A percentile compares a stretch with the other conserved stretches of the same genome.
These are phyloP conservation scores for Crotalus tigris DNA, from an alignment of 2,113 vertebrate species.

Conservation along the genomic window DNA sequence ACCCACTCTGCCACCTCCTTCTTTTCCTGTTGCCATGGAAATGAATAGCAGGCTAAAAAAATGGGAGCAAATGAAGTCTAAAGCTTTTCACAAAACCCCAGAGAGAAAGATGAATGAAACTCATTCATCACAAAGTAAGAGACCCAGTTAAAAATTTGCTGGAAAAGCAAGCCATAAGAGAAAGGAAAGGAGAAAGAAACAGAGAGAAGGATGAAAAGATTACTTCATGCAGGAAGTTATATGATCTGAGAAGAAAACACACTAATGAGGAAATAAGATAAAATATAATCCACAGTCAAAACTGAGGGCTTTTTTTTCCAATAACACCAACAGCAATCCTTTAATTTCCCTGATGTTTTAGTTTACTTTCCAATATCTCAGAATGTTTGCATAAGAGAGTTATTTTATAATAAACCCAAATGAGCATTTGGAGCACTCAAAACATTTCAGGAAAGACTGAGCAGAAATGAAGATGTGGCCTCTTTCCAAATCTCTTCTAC, in stretches of 20 bases:
- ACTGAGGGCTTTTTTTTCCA: background rate
- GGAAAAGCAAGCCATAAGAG: constrained; percentile 62
- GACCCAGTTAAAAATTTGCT: constrained; percentile 60
- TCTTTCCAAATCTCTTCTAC: background rate
- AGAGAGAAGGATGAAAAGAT: constrained; percentile 45
- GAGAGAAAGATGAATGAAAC: constrained; percentile 77
- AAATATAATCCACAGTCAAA: constrained; percentile 20
- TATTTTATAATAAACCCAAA: background rate
- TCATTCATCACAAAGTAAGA: constrained; percentile 75
- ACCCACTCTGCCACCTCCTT: constrained; percentile 67
- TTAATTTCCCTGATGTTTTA: constrained; percentile 3
- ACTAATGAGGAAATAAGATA: constrained; percentile 19
- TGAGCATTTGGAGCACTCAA: background rate
- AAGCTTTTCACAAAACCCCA: constrained; percentile 73
- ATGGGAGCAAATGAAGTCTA: constrained; percentile 76
- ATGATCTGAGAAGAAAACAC: constrained; percentile 56
- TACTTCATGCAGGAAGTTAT: constrained; percentile 59
- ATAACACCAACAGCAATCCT: background rate
- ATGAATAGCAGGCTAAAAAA: constrained; percentile 69
- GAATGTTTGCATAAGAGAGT: background rate
- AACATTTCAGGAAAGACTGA: constrained; percentile 11
- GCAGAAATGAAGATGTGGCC: background rate
- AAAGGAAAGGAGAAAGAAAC: constrained; percentile 44
- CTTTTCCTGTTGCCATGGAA: constrained; percentile 76
- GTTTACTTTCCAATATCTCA: background rate